Evolutionary conservation across 1,140 invertebrate species (phyloP).

Genomic region (Brachionus sp.): DNA sequence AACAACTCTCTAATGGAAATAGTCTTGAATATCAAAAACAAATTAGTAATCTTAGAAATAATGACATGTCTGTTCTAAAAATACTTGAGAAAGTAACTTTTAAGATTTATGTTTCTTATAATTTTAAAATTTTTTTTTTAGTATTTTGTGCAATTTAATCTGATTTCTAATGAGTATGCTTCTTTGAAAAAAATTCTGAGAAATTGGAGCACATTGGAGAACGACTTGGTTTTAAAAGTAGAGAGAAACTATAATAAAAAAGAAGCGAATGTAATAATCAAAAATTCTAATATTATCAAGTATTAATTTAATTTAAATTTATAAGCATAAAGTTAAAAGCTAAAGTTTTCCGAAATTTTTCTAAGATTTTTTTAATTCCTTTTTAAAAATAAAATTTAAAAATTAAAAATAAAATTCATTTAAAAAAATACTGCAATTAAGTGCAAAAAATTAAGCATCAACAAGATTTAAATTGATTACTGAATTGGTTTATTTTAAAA

Average conservation of each 20-base stretch:
- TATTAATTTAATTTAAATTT: neutral
- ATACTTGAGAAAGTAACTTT: constrained; percentile 29
- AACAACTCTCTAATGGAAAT: neutral
- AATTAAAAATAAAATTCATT: too few relatives aligned
- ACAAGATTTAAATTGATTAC: too few relatives aligned
- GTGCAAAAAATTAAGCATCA: too few relatives aligned
- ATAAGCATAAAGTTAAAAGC: neutral
- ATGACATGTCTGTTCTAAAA: neutral
- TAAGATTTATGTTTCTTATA: neutral
- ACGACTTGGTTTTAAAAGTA: neutral
- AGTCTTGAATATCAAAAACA: neutral
- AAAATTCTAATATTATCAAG: neutral
- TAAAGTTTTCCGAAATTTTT: too few relatives aligned
- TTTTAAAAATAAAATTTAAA: too few relatives aligned
- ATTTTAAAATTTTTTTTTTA: neutral
- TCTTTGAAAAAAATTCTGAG: neutral
- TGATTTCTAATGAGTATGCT: neutral
- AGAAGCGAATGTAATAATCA: neutral
- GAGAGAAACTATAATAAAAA: constrained; percentile 40
- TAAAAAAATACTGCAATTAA: too few relatives aligned
- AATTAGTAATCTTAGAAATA: neutral
- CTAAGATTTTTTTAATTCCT: too few relatives aligned
- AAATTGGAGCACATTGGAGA: neutral
- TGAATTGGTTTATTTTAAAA: too few relatives aligned
- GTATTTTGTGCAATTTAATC: constrained; percentile 31